These are phyloP conservation scores for Odontocerum albicorne DNA, from an alignment of 2,888 invertebrate species.

Conservation along the genomic window DNA sequence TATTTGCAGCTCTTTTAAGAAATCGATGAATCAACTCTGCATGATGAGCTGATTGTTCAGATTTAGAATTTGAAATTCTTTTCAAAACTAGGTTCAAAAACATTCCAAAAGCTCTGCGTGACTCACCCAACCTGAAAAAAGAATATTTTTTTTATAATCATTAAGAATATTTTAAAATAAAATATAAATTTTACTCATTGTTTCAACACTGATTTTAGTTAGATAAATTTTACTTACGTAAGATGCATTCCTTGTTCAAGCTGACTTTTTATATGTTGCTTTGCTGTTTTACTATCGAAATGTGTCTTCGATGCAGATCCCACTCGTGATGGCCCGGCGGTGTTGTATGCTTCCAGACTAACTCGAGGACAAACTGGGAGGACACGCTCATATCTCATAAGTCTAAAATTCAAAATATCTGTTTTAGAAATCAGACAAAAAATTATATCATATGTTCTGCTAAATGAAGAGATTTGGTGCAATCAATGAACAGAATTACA, in stretches of 20 bases:
- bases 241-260: conserved; percentile 66
- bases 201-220: no score
- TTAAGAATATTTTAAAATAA: neutral
- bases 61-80: conserved; percentile 59
- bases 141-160: neutral
- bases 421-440: no score
- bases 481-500: no score
- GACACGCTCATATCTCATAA: conserved; percentile 33
- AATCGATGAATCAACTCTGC: conserved; percentile 74
- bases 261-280: conserved; percentile 60
- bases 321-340: conserved; percentile 10
- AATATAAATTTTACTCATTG: neutral
- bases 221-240: conserved; percentile 68
- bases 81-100: conserved; percentile 75
- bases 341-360: conserved; percentile 23
- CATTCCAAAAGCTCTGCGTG: conserved; percentile 75
- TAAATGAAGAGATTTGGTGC: no score
- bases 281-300: conserved; percentile 44
- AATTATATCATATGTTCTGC: no score
- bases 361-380: conserved; percentile 32
- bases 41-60: conserved; percentile 57
- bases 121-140: conserved; percentile 63
- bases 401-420: conserved; percentile 20
- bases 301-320: conserved; percentile 2
- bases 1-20: conserved; percentile 70